phyloP scores from a whole-genome alignment of 2,113 vertebrate species.

The Ciconia stormi region DNA sequence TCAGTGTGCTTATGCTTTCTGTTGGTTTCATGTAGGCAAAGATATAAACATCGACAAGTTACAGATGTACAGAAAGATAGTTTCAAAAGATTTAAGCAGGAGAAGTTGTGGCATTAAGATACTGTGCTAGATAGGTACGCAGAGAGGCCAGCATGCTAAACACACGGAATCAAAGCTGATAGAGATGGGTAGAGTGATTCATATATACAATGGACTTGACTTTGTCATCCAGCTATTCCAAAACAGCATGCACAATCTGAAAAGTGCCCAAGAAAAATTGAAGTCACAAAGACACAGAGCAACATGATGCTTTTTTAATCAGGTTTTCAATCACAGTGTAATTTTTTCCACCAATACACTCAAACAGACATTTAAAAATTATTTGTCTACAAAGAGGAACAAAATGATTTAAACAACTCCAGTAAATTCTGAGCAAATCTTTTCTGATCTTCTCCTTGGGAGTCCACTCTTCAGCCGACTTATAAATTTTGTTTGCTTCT shows the following conservation, averaged over 20 bases:
- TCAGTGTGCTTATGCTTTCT: not conserved
- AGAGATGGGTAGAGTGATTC: not conserved
- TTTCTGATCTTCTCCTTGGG: constrained; percentile 36
- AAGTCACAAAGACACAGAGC: constrained; percentile 8
- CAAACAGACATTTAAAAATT: constrained; percentile 32
- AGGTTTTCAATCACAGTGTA: constrained; percentile 42
- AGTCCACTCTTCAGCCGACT: not conserved
- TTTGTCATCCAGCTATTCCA: not conserved
- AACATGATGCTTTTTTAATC: constrained; percentile 30
- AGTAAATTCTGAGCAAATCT: constrained; percentile 45
- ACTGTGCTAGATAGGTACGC: not conserved
- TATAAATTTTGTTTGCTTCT: constrained; percentile 45
- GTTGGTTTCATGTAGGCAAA: not conserved
- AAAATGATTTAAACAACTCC: constrained; percentile 17
- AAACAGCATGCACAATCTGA: not conserved
- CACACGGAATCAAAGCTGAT: not conserved
- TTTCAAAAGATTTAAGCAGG: not conserved
- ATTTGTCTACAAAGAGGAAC: constrained; percentile 12
- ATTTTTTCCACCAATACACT: not conserved
- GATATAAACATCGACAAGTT: not conserved
- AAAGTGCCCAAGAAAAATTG: not conserved
- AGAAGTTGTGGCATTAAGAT: not conserved
- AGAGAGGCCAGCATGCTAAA: not conserved
- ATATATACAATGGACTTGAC: not conserved
- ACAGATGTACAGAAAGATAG: not conserved